Evolutionary conservation across 1,140 invertebrate species (phyloP).

Genomic region (Calliopsis andreniformis): DNA sequence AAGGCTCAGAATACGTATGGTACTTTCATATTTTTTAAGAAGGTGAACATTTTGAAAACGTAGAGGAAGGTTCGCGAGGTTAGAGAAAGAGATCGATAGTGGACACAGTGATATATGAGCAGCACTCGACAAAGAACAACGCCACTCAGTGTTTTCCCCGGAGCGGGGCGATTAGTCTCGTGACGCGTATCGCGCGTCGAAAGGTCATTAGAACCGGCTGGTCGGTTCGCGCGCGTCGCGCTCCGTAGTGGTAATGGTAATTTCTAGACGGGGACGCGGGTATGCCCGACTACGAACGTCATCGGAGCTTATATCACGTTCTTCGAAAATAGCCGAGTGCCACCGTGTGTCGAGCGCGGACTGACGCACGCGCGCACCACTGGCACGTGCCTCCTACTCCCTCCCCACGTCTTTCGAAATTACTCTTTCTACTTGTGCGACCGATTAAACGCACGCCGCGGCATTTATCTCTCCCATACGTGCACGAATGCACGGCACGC

Average conservation of each 20-base stretch:
- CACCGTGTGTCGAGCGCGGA: conserved; percentile 62
- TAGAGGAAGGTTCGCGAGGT: too few relatives aligned
- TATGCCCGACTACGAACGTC: conserved; percentile 56
- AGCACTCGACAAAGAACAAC: conserved; percentile 49
- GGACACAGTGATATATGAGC: too few relatives aligned
- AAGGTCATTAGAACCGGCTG: conserved; percentile 65
- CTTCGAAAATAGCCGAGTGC: conserved; percentile 76
- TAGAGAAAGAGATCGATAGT: too few relatives aligned
- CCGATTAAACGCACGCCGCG: conserved; percentile 63
- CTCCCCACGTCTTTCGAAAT: conserved; percentile 63
- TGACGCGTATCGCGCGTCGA: conserved; percentile 53
- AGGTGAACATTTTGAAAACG: too few relatives aligned
- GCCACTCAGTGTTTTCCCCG: conserved; percentile 32
- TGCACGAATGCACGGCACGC: conserved; percentile 38
- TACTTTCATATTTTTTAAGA: too few relatives aligned
- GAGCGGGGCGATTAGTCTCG: conserved; percentile 52
- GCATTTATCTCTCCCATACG: conserved; percentile 65
- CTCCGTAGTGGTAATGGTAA: conserved; percentile 57
- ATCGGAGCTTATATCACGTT: conserved; percentile 68
- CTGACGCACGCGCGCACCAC: conserved; percentile 72
- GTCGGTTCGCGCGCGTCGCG: conserved; percentile 32
- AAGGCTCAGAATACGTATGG: too few relatives aligned
- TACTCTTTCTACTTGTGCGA: conserved; percentile 66
- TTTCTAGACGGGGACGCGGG: conserved; percentile 55
- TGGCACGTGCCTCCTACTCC: conserved; percentile 71